Percentiles rank a stretch among this genome's conserved stretches.
Evolutionary conservation across 1,140 invertebrate species (phyloP).

Genomic region (Battus philenor): DNA sequence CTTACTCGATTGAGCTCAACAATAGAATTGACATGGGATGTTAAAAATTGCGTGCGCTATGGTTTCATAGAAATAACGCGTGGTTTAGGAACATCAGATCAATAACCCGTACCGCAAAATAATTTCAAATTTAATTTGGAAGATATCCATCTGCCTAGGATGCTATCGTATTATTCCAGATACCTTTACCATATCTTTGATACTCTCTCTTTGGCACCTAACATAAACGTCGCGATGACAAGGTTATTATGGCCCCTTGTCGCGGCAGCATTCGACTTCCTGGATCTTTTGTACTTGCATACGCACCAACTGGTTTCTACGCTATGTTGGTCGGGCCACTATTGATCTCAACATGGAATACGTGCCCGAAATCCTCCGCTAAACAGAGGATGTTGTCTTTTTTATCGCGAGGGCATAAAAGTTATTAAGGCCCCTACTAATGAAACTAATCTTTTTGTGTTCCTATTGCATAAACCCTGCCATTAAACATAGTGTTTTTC

Average conservation of each 20-base stretch:
- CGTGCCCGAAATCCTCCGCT: no score
- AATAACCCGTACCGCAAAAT: slow-evolving; percentile 69
- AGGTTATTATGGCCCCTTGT: slow-evolving; percentile 49
- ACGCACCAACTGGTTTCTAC: no score
- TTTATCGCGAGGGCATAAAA: slow-evolving; percentile 41
- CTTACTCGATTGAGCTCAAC: slow-evolving; percentile 68
- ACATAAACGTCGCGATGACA: slow-evolving; percentile 48
- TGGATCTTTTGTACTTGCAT: no score
- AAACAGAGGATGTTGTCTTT: no score
- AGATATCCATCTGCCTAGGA: slow-evolving; percentile 59
- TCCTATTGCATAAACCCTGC: slow-evolving; percentile 34
- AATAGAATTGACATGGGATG: slow-evolving; percentile 65
- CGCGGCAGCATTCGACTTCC: no score
- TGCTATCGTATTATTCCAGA: slow-evolving; percentile 53
- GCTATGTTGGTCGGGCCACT: no score
- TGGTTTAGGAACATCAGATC: slow-evolving; percentile 72
- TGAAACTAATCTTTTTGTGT: slow-evolving; percentile 18
- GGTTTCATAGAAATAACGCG: slow-evolving; percentile 53
- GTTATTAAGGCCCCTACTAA: slow-evolving; percentile 38
- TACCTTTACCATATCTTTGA: slow-evolving; percentile 62
- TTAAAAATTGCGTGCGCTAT: slow-evolving; percentile 36
- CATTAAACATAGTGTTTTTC: slow-evolving; percentile 17
- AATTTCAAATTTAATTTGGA: slow-evolving; percentile 67
- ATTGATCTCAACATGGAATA: no score
- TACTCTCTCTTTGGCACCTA: slow-evolving; percentile 73